These are phyloP conservation scores for Epizoanthus illoricatus DNA, from an alignment of 92 coral and sea anemone species.

Conservation along the genomic window DNA sequence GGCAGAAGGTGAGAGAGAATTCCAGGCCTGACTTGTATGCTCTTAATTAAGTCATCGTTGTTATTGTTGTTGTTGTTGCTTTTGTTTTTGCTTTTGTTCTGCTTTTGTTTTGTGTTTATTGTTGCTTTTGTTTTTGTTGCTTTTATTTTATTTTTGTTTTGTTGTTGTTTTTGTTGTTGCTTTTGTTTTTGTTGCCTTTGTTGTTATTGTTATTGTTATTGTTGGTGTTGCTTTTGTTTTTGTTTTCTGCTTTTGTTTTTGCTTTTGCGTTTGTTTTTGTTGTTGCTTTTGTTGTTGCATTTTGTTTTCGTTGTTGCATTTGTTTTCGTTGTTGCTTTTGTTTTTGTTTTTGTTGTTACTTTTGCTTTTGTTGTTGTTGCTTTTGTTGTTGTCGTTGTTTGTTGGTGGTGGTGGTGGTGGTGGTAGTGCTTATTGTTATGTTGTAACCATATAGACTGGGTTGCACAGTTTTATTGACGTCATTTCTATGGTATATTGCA, in stretches of 20 bases:
- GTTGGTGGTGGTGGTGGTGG: no score
- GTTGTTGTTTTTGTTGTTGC: neutral
- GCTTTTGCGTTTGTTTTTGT: neutral
- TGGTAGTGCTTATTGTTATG: no score
- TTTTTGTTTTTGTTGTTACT: no score
- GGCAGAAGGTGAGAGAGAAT: constrained; percentile 68
- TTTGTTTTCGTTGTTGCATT: neutral
- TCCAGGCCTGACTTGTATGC: neutral
- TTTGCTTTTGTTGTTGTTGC: neutral
- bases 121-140: neutral
- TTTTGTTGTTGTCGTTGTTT: neutral
- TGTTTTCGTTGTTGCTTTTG: neutral
- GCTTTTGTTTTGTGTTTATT: neutral
- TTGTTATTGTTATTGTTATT: neutral
- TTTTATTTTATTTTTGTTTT: neutral
- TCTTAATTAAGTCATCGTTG: neutral
- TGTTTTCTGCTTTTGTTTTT: neutral
- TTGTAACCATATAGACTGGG: no score
- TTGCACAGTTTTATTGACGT: no score
- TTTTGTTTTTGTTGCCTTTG: no score
- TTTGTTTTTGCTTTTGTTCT: neutral
- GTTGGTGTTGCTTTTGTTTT: neutral
- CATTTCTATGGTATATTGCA: no score
- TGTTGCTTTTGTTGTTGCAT: neutral
- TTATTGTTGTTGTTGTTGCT: neutral